Conservation (phyloP, 2,888 invertebrate genomes). For the Nymphalis polychloros region DNA sequence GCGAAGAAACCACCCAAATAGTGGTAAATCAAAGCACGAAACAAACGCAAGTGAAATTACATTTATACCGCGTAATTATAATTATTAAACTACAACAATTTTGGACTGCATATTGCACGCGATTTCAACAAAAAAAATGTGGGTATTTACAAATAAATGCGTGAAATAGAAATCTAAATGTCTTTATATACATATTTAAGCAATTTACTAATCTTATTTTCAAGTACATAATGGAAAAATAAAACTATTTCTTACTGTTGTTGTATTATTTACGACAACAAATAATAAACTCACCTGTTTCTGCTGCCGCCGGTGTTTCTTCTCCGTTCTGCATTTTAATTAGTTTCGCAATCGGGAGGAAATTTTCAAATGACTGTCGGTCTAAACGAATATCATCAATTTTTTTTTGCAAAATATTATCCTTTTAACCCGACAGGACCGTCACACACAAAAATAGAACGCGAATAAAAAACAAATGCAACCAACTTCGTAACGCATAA, state of each 20-base stretch:
- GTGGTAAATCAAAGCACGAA: constrained; percentile 67
- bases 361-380: constrained; percentile 54
- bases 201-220: constrained; percentile 44
- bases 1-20: constrained; percentile 70
- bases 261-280: constrained; percentile 64
- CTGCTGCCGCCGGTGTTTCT: constrained; percentile 63
- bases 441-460: constrained; percentile 82
- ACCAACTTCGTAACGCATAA: constrained; percentile 58
- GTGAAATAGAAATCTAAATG: constrained; percentile 34
- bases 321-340: constrained; percentile 79
- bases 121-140: constrained; percentile 46
- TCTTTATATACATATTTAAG: constrained; percentile 33
- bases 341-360: constrained; percentile 68
- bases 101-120: constrained; percentile 41
- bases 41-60: constrained; percentile 68
- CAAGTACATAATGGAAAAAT: constrained; percentile 46
- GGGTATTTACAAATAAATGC: constrained; percentile 65
- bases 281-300: constrained; percentile 68
- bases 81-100: constrained; percentile 44
- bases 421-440: constrained; percentile 71
- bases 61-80: constrained; percentile 39
- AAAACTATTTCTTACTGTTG: constrained; percentile 66
- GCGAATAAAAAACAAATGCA: constrained; percentile 78
- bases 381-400: constrained; percentile 69
- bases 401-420: constrained; percentile 63